Evolutionary conservation across 2,888 invertebrate species (phyloP), one percentile per base, ranked within the genome.

Genomic region (Euphydryas editha): DNA sequence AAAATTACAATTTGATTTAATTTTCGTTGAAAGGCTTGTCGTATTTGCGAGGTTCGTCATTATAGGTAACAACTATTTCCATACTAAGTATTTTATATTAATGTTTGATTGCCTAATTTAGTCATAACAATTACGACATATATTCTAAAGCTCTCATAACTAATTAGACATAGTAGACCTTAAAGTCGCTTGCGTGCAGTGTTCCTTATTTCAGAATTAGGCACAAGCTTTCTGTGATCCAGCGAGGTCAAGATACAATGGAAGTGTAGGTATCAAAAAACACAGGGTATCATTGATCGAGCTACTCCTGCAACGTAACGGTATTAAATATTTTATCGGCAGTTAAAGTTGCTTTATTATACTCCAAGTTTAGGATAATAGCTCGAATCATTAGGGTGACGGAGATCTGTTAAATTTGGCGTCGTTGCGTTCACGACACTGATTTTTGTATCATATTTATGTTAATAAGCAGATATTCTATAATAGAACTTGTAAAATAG

Each of bases 301-400:
- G 81, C 81, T 81, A 79, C 85, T 80, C 78, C 80, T 76, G 54
- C 78, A 81, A 84, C 81, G 80, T 78, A 77, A 76, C 80, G 84
- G 84, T 81, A 83, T 88, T 87, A 89, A 92, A 90, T 89, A 89
- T 92, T 92, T 92, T 92, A 92, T 91, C 78, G 87, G 85, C 82
- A 85, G 78, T 90, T 87, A 92, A 91, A 86, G 80, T 79, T 76
- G 78, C 81, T 90, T 91, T 91, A 90, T 87, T 90, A 86, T 84
- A 78, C 83, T 85, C 79, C 67, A 75, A 87, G 88, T 88, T 92
- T 91, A 91, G 85, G 81, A 81, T 90, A 89, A 91, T 90, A 88
- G 88, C 85, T 80, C 76, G 81, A 84, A 86, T 89, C 83, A 86
- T 87, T 87, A 85, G 78, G 84, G 86, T 80, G 83, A 81, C 81